Percentiles rank a stretch among this genome's conserved stretches.
These are phyloP conservation scores for Scaeva pyrastri DNA, from an alignment of 2,888 invertebrate genomes.

Conservation along the genomic window DNA sequence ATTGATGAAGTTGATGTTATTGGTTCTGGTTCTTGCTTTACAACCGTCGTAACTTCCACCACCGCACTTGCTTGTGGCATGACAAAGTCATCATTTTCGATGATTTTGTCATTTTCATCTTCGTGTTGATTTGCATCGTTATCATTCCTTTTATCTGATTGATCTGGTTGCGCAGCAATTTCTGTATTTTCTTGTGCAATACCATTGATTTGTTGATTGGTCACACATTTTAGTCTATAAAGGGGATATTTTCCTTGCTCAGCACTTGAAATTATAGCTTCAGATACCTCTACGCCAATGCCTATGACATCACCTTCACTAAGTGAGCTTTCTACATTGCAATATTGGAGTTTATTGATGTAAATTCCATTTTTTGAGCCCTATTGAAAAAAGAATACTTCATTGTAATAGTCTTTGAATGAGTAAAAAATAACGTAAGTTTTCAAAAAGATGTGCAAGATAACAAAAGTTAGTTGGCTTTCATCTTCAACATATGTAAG, in stretches of 20 bases:
- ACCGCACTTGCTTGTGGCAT: constrained; percentile 10
- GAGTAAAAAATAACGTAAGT: too few species aligned
- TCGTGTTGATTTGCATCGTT: not conserved
- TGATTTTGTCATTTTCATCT: constrained; percentile 33
- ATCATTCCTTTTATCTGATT: constrained; percentile 31
- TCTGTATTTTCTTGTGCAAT: not conserved
- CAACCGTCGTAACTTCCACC: not conserved
- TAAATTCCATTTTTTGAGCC: constrained; percentile 80
- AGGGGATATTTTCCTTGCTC: constrained; percentile 77
- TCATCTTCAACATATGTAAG: too few species aligned
- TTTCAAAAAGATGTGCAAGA: too few species aligned
- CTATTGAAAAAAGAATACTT: constrained; percentile 69
- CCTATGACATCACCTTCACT: constrained; percentile 78
- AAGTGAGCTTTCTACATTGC: constrained; percentile 11
- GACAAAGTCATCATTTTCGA: constrained; percentile 38
- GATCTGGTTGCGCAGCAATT: not conserved
- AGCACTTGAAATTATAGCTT: not conserved
- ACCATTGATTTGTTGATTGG: not conserved
- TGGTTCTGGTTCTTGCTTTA: not conserved
- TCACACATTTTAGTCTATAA: constrained; percentile 77
- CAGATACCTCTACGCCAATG: constrained; percentile 77
- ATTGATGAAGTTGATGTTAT: not conserved
- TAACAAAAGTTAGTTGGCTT: too few species aligned
- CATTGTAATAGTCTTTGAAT: too few species aligned
- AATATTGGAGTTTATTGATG: constrained; percentile 77